phyloP scores from a whole-genome alignment of 2,113 vertebrate genomes.

The Progne subis region DNA sequence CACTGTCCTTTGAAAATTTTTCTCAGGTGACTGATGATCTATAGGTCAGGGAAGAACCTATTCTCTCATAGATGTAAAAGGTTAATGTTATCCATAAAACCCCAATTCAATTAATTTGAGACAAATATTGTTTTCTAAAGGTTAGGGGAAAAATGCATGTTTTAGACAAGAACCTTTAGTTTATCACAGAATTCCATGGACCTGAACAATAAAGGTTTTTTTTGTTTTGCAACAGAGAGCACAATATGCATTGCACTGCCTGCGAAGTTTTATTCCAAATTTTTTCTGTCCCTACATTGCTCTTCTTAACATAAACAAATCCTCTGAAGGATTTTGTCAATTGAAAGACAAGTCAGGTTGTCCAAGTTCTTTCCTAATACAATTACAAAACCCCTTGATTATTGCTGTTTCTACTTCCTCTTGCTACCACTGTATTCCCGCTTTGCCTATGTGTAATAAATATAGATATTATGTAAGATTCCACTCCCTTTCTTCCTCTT shows the following conservation, averaged over 20 bases:
- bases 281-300: background rate
- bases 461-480: background rate
- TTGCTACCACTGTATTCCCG: background rate
- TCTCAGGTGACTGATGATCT: background rate
- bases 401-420: background rate
- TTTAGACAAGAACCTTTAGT: background rate
- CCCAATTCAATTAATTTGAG: background rate
- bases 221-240: background rate
- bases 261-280: background rate
- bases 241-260: background rate
- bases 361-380: background rate
- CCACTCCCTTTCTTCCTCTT: background rate
- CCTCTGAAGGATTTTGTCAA: background rate
- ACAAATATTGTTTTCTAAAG: constrained; percentile 18
- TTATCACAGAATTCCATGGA: background rate
- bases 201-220: background rate
- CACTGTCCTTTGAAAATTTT: background rate
- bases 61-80: background rate
- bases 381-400: background rate
- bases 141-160: background rate
- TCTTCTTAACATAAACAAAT: background rate
- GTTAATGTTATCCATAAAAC: background rate
- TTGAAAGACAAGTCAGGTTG: background rate
- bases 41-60: background rate
- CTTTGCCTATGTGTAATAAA: background rate